Evolutionary conservation across 2,888 invertebrate species (phyloP).

Genomic region (Crematogaster levior): DNA sequence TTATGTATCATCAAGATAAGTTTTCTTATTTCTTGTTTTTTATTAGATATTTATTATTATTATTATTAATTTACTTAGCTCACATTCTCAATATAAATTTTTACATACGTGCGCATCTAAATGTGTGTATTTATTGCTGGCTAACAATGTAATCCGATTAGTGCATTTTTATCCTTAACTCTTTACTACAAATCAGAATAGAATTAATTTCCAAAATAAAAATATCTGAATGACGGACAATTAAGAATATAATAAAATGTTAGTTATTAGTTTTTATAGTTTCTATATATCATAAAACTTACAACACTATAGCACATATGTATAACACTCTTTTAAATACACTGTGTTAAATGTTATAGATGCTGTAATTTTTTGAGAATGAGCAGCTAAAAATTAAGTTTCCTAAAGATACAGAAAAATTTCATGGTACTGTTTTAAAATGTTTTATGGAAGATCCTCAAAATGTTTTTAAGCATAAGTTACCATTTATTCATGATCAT

Average conservation of each 20-base stretch:
- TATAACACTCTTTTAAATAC: slow-evolving; percentile 17
- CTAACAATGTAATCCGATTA: slow-evolving; percentile 40
- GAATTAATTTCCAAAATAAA: not conserved
- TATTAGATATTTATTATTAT: slow-evolving; percentile 56
- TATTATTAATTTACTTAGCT: slow-evolving; percentile 42
- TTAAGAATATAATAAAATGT: not conserved
- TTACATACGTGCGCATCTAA: slow-evolving; percentile 55
- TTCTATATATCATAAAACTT: slow-evolving; percentile 19
- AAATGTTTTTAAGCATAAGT: slow-evolving; percentile 42
- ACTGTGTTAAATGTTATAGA: not conserved
- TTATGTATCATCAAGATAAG: slow-evolving; percentile 60
- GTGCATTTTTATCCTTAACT: not conserved
- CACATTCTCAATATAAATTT: slow-evolving; percentile 59
- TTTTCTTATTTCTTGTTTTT: no score
- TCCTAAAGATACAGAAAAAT: not conserved
- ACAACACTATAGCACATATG: slow-evolving; percentile 27
- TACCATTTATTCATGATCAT: slow-evolving; percentile 53
- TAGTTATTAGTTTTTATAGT: not conserved
- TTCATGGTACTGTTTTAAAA: slow-evolving; percentile 18
- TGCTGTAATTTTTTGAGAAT: slow-evolving; percentile 23
- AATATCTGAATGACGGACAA: not conserved
- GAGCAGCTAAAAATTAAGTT: not conserved
- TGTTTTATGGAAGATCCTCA: not conserved
- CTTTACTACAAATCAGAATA: not conserved
- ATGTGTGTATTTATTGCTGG: slow-evolving; percentile 58